Base-by-base conservation (phyloP, 2,113 vertebrate species). In the Rhizomys pruinosus region DNA sequence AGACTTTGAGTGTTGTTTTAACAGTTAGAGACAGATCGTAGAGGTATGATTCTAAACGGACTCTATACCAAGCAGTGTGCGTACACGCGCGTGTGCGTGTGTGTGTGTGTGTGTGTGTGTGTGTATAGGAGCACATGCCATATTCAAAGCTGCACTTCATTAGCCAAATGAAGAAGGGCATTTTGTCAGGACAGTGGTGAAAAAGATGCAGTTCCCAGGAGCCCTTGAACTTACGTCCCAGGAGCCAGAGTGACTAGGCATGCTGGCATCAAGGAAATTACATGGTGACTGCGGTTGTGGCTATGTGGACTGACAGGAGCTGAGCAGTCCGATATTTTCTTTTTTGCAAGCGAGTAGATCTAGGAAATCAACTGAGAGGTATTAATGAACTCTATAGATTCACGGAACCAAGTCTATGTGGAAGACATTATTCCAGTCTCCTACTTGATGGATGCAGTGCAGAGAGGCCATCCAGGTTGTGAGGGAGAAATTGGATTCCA, bases 241-340 rank as follows among this genome's bases (percentile, higher is more conserved):
- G 69, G 3, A 44, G 13, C 25, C 8, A 25, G 2, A 25, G 57
- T 11, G 11, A 29, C 42, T 47, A 57, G 25, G 1, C 5, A n/a
- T 64, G 20, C 57, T 64, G 29, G 22, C 27, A 25, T 59, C 66
- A 25, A 61, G 6, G 32, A 52, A 71, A 42, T 4, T 44, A 29
- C 3, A 1, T n/a, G n/a, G 16, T 0, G 74, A 25, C 32, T 6
- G 22, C 5, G 1, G 15, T 27, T 23, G 0, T 20, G 23, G 23
- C 29, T 47, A 6, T 39, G 8, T 42, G 25, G 42, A 29, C 5
- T n/a, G 20, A 27, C 13, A 27, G 42, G 55, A 47, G 6, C 7
- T 55, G 39, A 5, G 76, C 8, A 17, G 17, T 3, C 55, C 29
- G 23, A 2, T 59, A 20, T 22, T 69, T 34, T 37, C 79, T 89